phyloP scores from a whole-genome alignment of 2,888 invertebrate species.

The Chironomus riparius region DNA sequence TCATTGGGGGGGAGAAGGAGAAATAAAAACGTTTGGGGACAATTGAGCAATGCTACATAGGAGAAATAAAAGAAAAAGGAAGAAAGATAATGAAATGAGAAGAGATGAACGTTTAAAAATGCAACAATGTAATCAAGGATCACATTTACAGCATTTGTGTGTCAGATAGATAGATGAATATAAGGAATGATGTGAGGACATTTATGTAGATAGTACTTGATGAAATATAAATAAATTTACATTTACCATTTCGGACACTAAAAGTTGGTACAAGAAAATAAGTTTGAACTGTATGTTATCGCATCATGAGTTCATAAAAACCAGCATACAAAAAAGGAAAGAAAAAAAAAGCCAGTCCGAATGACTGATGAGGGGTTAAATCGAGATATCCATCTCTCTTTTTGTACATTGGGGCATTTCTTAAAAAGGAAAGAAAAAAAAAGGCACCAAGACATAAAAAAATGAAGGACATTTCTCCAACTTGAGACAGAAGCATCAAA shows the following conservation, averaged over 20 bases:
- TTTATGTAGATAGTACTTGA: neutral
- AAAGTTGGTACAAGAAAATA: neutral
- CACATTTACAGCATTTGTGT: neutral
- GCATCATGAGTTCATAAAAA: slow-evolving; percentile 24
- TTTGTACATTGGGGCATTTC: neutral
- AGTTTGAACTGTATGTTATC: neutral
- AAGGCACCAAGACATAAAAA: neutral
- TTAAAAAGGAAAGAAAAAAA: neutral
- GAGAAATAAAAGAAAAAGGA: too few relatives aligned
- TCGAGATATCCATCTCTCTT: slow-evolving; percentile 21
- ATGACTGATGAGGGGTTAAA: slow-evolving; percentile 26
- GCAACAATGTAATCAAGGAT: slow-evolving; percentile 22
- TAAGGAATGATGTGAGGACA: neutral
- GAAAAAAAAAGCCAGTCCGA: neutral
- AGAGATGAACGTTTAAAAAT: slow-evolving; percentile 14
- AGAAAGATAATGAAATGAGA: neutral
- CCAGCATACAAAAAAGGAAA: neutral
- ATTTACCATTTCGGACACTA: neutral
- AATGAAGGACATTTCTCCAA: slow-evolving; percentile 8
- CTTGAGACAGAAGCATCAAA: neutral
- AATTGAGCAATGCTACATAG: neutral
- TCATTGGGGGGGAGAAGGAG: slow-evolving; percentile 22
- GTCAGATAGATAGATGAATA: too few relatives aligned
- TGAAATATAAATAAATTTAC: slow-evolving; percentile 22
- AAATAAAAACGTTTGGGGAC: neutral